Evolutionary conservation across 2,113 vertebrate genomes (phyloP).

Genomic region (Aepyceros melampus): DNA sequence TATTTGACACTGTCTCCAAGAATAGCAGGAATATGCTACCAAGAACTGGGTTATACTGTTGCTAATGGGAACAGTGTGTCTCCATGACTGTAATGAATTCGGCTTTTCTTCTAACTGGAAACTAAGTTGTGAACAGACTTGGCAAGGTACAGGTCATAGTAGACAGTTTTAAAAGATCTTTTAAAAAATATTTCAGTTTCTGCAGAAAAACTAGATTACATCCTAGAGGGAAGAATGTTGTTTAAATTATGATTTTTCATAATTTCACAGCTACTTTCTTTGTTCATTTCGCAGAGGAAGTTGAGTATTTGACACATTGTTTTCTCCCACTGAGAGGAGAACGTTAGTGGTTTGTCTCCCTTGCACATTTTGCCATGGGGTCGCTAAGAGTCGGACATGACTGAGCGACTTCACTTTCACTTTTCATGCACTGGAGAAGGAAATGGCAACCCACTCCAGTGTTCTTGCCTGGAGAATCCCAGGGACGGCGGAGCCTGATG

Average conservation of each 20-base stretch:
- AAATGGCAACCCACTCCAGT: no score
- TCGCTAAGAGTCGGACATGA: no score
- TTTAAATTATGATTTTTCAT: slow-evolving; percentile 18
- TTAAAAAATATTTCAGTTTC: slow-evolving; percentile 33
- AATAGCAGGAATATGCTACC: slow-evolving; percentile 57
- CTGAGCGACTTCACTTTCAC: no score
- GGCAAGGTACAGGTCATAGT: slow-evolving; percentile 45
- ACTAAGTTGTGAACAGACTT: slow-evolving; percentile 61
- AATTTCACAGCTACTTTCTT: not conserved
- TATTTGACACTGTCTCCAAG: slow-evolving; percentile 44
- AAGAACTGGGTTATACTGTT: slow-evolving; percentile 54
- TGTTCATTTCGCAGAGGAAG: not conserved
- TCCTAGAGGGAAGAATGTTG: slow-evolving; percentile 1
- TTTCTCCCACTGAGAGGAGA: not conserved
- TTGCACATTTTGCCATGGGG: not conserved
- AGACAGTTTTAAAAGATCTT: slow-evolving; percentile 19
- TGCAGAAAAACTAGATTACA: slow-evolving; percentile 32
- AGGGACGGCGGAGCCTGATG: accelerated
- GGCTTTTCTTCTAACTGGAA: slow-evolving; percentile 65
- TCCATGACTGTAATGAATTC: slow-evolving; percentile 61
- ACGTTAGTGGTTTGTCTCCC: not conserved
- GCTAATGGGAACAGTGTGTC: slow-evolving; percentile 65
- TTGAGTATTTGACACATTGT: slow-evolving; percentile 1
- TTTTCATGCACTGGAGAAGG: no score
- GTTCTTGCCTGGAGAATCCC: no score